Percentiles rank a stretch among this genome's conserved stretches.
Conservation (phyloP, 2,113 vertebrate genomes). For the Hippocampus abdominalis region DNA sequence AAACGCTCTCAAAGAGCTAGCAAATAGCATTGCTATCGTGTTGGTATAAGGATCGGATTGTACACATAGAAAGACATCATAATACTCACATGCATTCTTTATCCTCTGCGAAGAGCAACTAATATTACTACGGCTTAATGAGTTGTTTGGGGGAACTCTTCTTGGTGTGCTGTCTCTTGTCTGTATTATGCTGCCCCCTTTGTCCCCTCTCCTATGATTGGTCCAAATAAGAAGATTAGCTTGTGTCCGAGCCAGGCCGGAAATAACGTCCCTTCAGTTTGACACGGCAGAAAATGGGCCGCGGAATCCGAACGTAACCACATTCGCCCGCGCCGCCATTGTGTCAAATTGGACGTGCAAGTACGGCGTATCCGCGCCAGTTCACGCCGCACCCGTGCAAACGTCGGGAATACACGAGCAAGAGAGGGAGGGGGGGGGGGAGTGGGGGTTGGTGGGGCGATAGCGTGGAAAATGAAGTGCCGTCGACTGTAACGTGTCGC, state of each 20-base stretch:
- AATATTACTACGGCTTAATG: too few species aligned
- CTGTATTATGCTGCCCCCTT: too few species aligned
- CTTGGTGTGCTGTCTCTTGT: too few species aligned
- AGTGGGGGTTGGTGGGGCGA: not conserved
- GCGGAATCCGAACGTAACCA: constrained; percentile 35
- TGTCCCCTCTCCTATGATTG: constrained; percentile 43
- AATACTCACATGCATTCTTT: too few species aligned
- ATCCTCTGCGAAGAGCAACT: too few species aligned
- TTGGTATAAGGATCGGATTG: too few species aligned
- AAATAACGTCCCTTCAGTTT: constrained; percentile 68
- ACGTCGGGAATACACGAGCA: constrained; percentile 23
- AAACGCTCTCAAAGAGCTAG: too few species aligned
- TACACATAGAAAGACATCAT: too few species aligned
- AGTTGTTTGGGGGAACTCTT: too few species aligned
- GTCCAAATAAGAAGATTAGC: constrained; percentile 73
- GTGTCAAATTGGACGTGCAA: constrained; percentile 59
- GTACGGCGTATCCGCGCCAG: constrained; percentile 29
- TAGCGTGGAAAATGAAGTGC: constrained; percentile 47
- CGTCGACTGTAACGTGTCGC: constrained; percentile 37
- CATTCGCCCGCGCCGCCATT: constrained; percentile 51
- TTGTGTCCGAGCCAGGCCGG: constrained; percentile 59
- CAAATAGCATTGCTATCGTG: too few species aligned
- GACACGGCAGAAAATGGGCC: constrained; percentile 56
- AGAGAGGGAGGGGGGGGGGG: too few species aligned
- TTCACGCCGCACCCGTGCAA: constrained; percentile 24